phyloP scores from a whole-genome alignment of 2,797 vertebrate species.

The Monodelphis domestica region DNA sequence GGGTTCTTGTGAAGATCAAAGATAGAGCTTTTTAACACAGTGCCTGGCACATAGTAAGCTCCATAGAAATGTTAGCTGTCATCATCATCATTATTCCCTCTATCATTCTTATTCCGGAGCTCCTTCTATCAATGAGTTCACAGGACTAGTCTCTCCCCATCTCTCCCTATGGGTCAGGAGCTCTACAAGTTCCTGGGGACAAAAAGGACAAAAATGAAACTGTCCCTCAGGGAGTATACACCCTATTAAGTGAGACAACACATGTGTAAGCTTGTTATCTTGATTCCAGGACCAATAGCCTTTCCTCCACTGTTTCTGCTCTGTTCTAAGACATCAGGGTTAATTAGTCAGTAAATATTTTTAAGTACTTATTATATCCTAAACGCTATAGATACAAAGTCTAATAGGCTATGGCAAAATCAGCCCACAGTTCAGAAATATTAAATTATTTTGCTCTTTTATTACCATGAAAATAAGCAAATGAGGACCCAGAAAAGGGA shows the following conservation, averaged over 20 bases:
- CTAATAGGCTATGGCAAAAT: background rate
- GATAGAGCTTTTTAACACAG: background rate
- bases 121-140: background rate
- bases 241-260: background rate
- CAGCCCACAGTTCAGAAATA: background rate
- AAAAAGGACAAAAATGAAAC: background rate
- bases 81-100: too few species aligned
- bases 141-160: background rate
- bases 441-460: background rate
- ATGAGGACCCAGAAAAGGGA: background rate
- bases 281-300: background rate
- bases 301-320: too few species aligned
- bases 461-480: conserved; percentile 27
- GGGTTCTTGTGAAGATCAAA: background rate
- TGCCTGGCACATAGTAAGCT: background rate
- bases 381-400: background rate
- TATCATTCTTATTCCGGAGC: too few species aligned
- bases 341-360: background rate
- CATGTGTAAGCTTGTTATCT: background rate
- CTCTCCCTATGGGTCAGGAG: too few species aligned
- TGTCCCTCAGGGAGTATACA: background rate
- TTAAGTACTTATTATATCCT: too few species aligned
- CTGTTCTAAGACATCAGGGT: background rate
- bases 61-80: background rate
- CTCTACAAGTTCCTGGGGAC: background rate